Evolutionary conservation across 1,140 invertebrate species (phyloP).

Genomic region (Heliothis virescens): DNA sequence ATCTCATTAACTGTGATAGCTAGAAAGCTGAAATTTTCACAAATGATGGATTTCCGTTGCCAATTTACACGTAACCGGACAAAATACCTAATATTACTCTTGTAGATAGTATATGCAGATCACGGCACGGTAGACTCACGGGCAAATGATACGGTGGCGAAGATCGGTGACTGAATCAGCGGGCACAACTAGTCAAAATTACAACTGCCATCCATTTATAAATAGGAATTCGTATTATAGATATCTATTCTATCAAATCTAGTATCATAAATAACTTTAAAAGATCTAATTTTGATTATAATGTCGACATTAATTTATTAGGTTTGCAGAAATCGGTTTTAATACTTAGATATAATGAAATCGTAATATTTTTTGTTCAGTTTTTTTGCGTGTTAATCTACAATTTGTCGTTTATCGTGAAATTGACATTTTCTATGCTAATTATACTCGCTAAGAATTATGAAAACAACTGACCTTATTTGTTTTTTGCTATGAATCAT

Average conservation of each 20-base stretch:
- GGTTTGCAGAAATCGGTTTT: background rate
- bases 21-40: too few relatives aligned
- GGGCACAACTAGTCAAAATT: too few relatives aligned
- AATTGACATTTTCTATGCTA: slow-evolving; percentile 16
- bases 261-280: background rate
- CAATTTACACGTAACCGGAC: too few relatives aligned
- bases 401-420: background rate
- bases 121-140: too few relatives aligned
- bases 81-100: too few relatives aligned
- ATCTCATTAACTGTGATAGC: too few relatives aligned
- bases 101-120: too few relatives aligned
- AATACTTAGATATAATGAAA: background rate
- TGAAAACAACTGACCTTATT: background rate
- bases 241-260: background rate
- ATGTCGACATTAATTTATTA: slow-evolving; percentile 21
- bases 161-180: too few relatives aligned
- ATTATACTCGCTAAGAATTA: background rate
- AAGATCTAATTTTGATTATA: slow-evolving; percentile 3
- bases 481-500: background rate
- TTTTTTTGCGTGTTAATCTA: background rate
- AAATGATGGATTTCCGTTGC: too few relatives aligned
- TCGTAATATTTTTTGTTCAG: slow-evolving; percentile 6
- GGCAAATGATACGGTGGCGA: too few relatives aligned
- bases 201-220: too few relatives aligned
- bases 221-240: background rate